A percentile compares a stretch with the other conserved stretches of the same genome.
Conservation (phyloP, 2,888 invertebrate genomes). For the Ochlodes sylvanus region DNA sequence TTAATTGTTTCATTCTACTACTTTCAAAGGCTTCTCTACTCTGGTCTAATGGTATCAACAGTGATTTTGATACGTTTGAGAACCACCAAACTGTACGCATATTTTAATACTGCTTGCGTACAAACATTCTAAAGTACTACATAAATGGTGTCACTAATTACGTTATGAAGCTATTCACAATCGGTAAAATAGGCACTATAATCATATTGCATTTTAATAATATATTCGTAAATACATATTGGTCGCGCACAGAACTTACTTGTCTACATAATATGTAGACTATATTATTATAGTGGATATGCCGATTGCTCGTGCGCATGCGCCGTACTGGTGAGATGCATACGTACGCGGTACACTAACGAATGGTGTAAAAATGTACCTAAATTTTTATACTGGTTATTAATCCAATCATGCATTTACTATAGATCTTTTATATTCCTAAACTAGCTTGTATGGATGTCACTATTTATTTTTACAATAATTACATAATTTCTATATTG, state of each 20-base stretch:
- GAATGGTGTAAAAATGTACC: constrained; percentile 5
- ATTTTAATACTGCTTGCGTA: background rate
- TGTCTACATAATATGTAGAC: background rate
- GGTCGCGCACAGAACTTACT: background rate
- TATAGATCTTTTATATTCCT: background rate
- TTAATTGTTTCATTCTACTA: no score
- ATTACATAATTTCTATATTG: background rate
- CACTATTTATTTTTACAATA: constrained; percentile 1
- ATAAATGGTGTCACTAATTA: background rate
- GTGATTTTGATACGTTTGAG: no score
- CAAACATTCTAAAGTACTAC: background rate
- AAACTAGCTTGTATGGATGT: background rate
- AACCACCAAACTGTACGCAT: no score
- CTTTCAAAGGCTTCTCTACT: no score
- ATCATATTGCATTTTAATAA: constrained; percentile 13
- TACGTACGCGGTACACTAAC: background rate
- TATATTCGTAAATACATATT: background rate
- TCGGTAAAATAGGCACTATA: constrained; percentile 18
- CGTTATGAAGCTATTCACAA: constrained; percentile 4
- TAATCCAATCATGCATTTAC: background rate
- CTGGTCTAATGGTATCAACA: no score
- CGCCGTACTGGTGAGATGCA: no score
- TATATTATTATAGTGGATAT: no score
- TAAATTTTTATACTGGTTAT: background rate
- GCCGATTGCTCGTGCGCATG: no score